phyloP scores from a whole-genome alignment of 2,113 vertebrate species.

The rabbit (Oryctolagus cuniculus) region DNA sequence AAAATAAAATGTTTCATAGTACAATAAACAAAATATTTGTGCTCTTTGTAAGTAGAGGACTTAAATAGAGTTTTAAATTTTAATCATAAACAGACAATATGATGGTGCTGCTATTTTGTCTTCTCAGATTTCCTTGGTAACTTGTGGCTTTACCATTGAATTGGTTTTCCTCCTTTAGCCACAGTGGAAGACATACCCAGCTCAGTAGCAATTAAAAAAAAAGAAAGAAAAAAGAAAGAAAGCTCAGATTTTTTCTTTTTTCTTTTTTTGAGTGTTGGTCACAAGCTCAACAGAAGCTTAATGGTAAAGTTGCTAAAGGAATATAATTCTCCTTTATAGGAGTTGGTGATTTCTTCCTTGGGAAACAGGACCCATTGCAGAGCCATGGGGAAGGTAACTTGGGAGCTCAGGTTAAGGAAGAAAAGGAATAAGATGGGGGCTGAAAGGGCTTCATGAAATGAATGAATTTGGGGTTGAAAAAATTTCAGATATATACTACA shows the following conservation, averaged over 20 bases:
- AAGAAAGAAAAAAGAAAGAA: too few relatives aligned
- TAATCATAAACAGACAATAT: slow-evolving; percentile 51
- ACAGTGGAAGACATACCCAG: neutral
- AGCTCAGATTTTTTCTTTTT: too few relatives aligned
- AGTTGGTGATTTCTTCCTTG: neutral
- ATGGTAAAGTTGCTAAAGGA: neutral
- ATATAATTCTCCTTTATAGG: neutral
- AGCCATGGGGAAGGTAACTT: slow-evolving; percentile 23
- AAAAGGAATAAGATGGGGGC: neutral
- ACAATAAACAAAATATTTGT: neutral
- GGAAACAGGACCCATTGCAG: neutral
- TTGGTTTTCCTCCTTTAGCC: neutral
- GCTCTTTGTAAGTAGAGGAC: neutral
- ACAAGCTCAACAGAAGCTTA: neutral
- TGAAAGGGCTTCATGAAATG: neutral
- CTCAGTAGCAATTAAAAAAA: neutral
- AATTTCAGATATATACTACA: neutral
- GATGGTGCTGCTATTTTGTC: neutral
- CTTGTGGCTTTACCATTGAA: slow-evolving; percentile 45
- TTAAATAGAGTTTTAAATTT: slow-evolving; percentile 29
- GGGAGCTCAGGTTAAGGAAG: neutral
- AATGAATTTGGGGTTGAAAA: neutral
- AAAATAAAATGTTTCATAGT: slow-evolving; percentile 42
- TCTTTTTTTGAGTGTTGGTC: neutral
- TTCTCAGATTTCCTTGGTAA: neutral